phyloP scores from a whole-genome alignment of 2,888 invertebrate genomes.

The Nephrotoma appendiculata region DNA sequence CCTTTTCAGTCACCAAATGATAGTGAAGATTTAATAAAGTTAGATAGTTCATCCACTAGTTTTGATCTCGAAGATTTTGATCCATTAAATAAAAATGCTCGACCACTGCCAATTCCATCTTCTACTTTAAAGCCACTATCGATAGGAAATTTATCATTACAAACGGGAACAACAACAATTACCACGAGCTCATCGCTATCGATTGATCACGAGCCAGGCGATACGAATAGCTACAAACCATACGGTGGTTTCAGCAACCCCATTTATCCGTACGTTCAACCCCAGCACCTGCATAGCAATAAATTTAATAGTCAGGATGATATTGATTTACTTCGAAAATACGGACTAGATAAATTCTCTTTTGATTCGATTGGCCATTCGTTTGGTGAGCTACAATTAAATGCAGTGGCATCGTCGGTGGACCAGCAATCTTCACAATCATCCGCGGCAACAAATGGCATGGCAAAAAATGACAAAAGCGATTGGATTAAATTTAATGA shows the following conservation, averaged over 20 bases:
- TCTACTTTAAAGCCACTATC: not conserved
- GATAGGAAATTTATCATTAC: slow-evolving; percentile 4
- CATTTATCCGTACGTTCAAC: slow-evolving; percentile 36
- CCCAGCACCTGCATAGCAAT: slow-evolving; percentile 29
- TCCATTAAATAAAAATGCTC: slow-evolving; percentile 39
- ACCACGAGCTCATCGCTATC: slow-evolving; percentile 6
- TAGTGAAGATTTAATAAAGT: slow-evolving; percentile 46
- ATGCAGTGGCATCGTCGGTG: not conserved
- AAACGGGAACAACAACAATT: slow-evolving; percentile 7
- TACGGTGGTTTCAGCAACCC: slow-evolving; percentile 27
- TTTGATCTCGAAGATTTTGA: slow-evolving; percentile 51
- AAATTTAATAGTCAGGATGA: slow-evolving; percentile 24
- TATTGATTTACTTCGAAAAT: slow-evolving; percentile 29
- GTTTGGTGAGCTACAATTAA: not conserved
- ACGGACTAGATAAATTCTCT: slow-evolving; percentile 30
- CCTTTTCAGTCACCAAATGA: slow-evolving; percentile 16
- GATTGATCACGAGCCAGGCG: not conserved
- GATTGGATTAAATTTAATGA: not conserved
- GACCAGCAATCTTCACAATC: not conserved
- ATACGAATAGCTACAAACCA: not conserved
- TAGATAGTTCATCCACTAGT: slow-evolving; percentile 50
- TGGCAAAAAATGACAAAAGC: not conserved
- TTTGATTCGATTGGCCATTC: not conserved
- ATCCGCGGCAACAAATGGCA: not conserved
- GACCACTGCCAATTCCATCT: slow-evolving; percentile 24